Conservation (phyloP, 37 sponge, comb jelly and placozoan species). For the Halichondria panicea region DNA sequence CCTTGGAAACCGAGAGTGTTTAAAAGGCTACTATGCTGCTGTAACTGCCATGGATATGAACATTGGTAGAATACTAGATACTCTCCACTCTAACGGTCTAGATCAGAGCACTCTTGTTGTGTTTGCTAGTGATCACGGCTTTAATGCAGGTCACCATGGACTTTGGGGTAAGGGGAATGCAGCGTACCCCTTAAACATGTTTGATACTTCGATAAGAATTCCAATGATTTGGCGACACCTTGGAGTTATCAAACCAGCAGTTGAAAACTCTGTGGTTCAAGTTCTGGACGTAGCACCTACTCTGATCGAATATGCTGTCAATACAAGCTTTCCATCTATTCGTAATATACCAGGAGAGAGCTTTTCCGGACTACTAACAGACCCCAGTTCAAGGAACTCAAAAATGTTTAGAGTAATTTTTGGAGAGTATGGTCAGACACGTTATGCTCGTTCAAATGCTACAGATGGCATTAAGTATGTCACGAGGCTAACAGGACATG, state of each 20-base stretch:
- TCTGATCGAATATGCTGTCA: slow-evolving; percentile 63
- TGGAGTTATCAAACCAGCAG: slow-evolving; percentile 42
- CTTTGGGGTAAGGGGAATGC: slow-evolving; percentile 83
- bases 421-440: slow-evolving; percentile 76
- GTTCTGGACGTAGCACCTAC: slow-evolving; percentile 76
- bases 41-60: slow-evolving; percentile 70
- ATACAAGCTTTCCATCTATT: slow-evolving; percentile 19
- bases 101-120: slow-evolving; percentile 60
- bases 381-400: slow-evolving; percentile 3
- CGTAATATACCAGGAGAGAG: slow-evolving; percentile 52
- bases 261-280: slow-evolving; percentile 57
- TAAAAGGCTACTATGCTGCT: slow-evolving; percentile 68
- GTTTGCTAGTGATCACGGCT: slow-evolving; percentile 77
- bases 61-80: slow-evolving; percentile 60
- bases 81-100: slow-evolving; percentile 18
- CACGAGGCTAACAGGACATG: slow-evolving; percentile 40
- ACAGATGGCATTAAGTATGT: slow-evolving; percentile 40
- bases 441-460: slow-evolving; percentile 33
- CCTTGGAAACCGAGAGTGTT: slow-evolving; percentile 64
- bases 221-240: slow-evolving; percentile 70
- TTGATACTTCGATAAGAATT: slow-evolving; percentile 70
- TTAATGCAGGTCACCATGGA: slow-evolving; percentile 75
- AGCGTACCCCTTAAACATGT: slow-evolving; percentile 82
- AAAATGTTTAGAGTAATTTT: slow-evolving; percentile 27
- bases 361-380: slow-evolving; percentile 27